phyloP scores from a whole-genome alignment of 2,797 vertebrate species.

The Monodelphis domestica region DNA sequence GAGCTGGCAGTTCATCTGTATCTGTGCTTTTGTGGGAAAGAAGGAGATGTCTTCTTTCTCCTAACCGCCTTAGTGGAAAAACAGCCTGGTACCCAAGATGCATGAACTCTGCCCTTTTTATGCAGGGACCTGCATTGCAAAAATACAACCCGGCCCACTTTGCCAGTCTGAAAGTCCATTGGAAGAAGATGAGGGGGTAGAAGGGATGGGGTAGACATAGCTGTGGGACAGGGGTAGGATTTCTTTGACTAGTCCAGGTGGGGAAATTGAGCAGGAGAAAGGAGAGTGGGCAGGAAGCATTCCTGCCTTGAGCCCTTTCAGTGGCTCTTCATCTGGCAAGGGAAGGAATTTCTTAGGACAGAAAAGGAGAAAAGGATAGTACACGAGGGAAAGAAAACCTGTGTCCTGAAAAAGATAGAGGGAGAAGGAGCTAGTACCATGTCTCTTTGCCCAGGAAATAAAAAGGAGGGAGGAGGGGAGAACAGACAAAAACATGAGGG shows the following conservation, averaged over 20 bases:
- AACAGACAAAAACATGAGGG: not conserved
- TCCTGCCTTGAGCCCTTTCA: not conserved
- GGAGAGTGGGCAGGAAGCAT: not conserved
- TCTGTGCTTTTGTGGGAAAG: not conserved
- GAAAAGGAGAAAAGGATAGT: not conserved
- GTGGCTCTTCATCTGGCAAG: not conserved
- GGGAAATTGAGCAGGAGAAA: not conserved
- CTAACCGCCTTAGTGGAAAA: not conserved
- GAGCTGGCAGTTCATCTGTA: not conserved
- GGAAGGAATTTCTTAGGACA: not conserved
- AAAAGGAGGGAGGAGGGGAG: not conserved
- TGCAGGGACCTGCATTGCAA: not conserved
- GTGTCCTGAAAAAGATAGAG: not conserved
- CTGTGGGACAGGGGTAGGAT: not conserved
- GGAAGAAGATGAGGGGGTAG: not conserved
- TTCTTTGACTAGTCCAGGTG: not conserved
- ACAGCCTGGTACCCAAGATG: not conserved
- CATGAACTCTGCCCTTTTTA: not conserved
- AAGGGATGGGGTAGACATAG: not conserved
- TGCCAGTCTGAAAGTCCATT: not conserved
- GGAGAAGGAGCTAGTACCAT: not conserved
- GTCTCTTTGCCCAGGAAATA: not conserved
- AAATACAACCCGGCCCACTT: not conserved
- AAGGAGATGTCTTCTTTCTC: not conserved
- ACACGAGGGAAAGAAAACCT: not conserved